Conservation (phyloP, 2,113 vertebrate species). For the Myrmecophaga tridactyla region DNA sequence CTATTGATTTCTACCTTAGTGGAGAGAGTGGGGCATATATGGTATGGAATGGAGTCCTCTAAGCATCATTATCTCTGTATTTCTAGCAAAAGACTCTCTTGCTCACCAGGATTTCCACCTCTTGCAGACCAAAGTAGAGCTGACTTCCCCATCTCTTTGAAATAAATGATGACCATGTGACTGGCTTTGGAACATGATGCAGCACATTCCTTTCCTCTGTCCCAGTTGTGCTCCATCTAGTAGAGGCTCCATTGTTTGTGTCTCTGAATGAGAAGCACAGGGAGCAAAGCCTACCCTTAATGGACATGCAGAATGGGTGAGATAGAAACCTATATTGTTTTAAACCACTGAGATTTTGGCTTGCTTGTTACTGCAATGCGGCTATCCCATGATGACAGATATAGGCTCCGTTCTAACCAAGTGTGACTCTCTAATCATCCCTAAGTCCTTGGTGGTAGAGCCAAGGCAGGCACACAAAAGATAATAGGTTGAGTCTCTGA, state of each 20-base stretch:
- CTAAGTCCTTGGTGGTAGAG: not conserved
- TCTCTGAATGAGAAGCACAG: not conserved
- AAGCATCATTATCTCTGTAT: not conserved
- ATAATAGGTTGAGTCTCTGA: not conserved
- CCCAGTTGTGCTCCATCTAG: not conserved
- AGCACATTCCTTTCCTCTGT: not conserved
- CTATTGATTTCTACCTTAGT: not conserved
- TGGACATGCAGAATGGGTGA: not conserved
- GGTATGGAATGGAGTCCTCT: not conserved
- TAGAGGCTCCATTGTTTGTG: not conserved
- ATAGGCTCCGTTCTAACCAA: not conserved
- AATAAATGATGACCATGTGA: not conserved
- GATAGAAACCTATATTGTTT: not conserved
- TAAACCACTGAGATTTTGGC: not conserved
- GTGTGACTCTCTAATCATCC: not conserved
- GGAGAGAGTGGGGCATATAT: not conserved
- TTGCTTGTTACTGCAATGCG: not conserved
- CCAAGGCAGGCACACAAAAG: not conserved
- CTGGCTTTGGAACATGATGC: not conserved
- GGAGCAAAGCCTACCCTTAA: not conserved
- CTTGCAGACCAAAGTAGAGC: not conserved
- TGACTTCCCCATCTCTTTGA: not conserved
- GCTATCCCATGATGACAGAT: not conserved
- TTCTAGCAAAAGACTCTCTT: not conserved
- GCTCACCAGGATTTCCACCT: not conserved